phyloP scores from a whole-genome alignment of 2,113 vertebrate genomes.

The Charadrius vociferus region DNA sequence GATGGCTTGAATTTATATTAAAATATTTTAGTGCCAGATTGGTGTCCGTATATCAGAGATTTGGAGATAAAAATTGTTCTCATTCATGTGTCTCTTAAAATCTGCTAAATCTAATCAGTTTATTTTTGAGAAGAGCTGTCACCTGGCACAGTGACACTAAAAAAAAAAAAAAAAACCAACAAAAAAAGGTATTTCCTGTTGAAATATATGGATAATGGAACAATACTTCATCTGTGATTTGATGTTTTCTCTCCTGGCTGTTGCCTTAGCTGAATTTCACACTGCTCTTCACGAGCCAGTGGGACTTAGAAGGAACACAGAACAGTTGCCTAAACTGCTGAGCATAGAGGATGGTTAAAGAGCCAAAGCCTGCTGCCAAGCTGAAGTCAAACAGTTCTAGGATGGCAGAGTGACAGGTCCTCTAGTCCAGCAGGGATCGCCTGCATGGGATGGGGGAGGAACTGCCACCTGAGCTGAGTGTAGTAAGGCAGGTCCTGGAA shows the following conservation, averaged over 20 bases:
- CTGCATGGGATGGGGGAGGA: not conserved
- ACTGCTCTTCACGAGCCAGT: not conserved
- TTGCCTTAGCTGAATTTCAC: not conserved
- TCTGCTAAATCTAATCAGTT: not conserved
- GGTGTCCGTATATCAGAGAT: not conserved
- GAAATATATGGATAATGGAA: not conserved
- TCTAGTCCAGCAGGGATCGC: not conserved
- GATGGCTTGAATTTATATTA: not conserved
- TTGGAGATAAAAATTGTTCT: not conserved
- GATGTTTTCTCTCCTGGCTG: not conserved
- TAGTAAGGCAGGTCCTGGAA: not conserved
- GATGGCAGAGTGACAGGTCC: not conserved
- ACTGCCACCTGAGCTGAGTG: not conserved
- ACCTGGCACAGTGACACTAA: not conserved
- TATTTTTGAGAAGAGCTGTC: not conserved
- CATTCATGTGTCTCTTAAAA: not conserved
- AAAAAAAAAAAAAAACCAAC: fast-evolving
- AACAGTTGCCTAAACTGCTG: not conserved
- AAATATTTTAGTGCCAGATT: not conserved
- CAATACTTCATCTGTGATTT: not conserved
- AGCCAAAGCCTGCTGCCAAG: not conserved
- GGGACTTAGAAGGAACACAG: not conserved
- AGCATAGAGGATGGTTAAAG: not conserved
- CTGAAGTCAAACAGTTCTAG: not conserved
- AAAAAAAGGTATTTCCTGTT: not conserved